Evolutionary conservation across 2,797 vertebrate species (phyloP).

Genomic region (Mastacembelus armatus): DNA sequence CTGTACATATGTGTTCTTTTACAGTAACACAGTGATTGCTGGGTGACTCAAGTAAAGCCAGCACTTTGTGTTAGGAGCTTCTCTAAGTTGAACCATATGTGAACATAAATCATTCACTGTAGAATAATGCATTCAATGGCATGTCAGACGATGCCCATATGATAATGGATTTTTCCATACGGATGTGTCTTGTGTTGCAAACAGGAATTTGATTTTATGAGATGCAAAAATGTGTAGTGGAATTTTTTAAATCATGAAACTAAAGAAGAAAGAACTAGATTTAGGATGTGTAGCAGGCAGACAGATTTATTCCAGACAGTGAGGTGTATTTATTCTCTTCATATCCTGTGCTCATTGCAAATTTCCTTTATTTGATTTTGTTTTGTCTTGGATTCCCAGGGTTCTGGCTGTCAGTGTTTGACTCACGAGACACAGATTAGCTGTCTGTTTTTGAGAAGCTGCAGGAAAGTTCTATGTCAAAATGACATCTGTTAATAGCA

Average conservation of each 20-base stretch:
- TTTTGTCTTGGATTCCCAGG: conserved; percentile 35
- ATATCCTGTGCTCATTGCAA: no score
- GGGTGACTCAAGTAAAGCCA: conserved; percentile 28
- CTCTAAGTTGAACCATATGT: conserved; percentile 42
- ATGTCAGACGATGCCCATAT: conserved; percentile 16
- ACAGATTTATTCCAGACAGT: conserved; percentile 10
- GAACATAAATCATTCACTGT: conserved; percentile 27
- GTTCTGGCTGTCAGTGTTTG: conserved; percentile 5
- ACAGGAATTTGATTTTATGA: conserved; percentile 18
- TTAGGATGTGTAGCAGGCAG: conserved; percentile 7
- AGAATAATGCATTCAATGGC: background rate
- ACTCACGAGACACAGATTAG: conserved; percentile 15
- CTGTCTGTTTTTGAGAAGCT: conserved; percentile 2
- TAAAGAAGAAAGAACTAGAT: conserved; percentile 1
- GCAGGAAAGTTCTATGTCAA: conserved; percentile 35
- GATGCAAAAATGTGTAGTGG: background rate
- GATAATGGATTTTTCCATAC: conserved; percentile 19
- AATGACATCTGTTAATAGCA: background rate
- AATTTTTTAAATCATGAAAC: background rate
- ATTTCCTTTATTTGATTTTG: conserved; percentile 54
- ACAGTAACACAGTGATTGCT: conserved; percentile 37
- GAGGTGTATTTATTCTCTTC: conserved; percentile 50
- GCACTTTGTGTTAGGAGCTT: conserved; percentile 14
- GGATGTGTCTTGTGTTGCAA: background rate
- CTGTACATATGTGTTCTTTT: conserved; percentile 35